Conservation (phyloP, 2,797 vertebrate species). For the Malacoraja senta region DNA sequence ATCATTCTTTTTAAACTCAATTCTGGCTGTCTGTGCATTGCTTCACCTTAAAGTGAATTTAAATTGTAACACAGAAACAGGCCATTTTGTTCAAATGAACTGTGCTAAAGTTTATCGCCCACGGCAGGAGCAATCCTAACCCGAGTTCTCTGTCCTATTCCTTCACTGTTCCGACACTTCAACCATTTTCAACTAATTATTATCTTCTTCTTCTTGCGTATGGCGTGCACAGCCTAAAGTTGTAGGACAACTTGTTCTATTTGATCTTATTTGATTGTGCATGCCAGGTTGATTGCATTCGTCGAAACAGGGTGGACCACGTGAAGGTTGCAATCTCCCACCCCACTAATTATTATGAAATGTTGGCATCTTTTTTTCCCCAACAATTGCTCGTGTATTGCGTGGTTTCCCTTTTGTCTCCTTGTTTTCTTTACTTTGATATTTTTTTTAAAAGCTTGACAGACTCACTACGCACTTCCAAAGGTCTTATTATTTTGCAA, state of each 20-base stretch:
- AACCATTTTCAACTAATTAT: not conserved
- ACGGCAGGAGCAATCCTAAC: not conserved
- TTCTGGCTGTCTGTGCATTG: not conserved
- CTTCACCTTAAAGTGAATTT: not conserved
- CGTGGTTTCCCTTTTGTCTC: not conserved
- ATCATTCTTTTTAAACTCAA: not conserved
- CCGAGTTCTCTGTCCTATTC: not conserved
- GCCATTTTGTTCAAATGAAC: not conserved
- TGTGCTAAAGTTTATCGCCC: not conserved
- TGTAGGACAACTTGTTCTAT: too few species aligned
- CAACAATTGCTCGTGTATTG: not conserved
- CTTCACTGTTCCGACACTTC: not conserved
- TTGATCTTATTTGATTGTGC: too few species aligned
- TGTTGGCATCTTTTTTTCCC: not conserved
- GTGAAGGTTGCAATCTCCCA: too few species aligned
- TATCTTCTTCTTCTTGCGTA: not conserved
- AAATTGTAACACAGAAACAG: not conserved
- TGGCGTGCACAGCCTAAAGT: too few species aligned
- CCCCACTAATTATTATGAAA: not conserved
- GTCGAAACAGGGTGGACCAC: too few species aligned
- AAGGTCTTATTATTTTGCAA: not conserved
- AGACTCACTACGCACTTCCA: not conserved
- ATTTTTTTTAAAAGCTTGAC: too few species aligned
- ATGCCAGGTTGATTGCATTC: too few species aligned
- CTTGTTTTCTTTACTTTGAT: not conserved